phyloP scores from a whole-genome alignment of 2,888 invertebrate species.

The Onthophagus sagittarius region DNA sequence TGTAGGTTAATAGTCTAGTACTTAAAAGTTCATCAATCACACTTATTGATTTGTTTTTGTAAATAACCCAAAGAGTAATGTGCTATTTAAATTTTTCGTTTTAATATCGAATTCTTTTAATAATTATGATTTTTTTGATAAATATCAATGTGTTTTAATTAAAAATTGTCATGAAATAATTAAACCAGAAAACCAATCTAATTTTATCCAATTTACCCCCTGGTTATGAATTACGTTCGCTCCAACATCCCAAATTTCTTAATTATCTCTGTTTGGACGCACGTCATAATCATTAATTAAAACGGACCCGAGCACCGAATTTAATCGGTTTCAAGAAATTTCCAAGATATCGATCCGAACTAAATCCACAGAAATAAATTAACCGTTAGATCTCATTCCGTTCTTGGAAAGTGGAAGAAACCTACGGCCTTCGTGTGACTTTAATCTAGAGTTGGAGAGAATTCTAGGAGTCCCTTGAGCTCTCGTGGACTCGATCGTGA shows the following conservation, averaged over 20 bases:
- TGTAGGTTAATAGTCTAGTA: neutral
- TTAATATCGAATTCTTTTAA: neutral
- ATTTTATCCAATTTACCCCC: neutral
- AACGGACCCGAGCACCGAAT: neutral
- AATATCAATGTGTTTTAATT: too few relatives aligned
- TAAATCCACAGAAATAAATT: too few relatives aligned
- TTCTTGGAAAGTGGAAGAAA: neutral
- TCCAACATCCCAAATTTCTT: neutral
- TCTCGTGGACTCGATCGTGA: too few relatives aligned
- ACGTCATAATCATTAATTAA: neutral
- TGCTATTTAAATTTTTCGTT: neutral
- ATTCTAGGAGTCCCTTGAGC: too few relatives aligned
- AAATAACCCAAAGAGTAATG: neutral
- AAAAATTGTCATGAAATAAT: too few relatives aligned
- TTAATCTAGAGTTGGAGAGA: neutral
- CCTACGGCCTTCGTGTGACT: neutral
- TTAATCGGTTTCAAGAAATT: too few relatives aligned
- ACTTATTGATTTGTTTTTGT: neutral
- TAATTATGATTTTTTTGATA: neutral
- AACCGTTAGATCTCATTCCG: too few relatives aligned
- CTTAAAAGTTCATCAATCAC: neutral
- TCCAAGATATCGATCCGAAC: too few relatives aligned
- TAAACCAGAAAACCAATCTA: neutral
- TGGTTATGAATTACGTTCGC: neutral
- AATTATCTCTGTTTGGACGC: neutral